A percentile compares a stretch with the other conserved stretches of the same genome.
Conservation (phyloP, 1,140 invertebrate genomes). For the Drosophila ficusphila region DNA sequence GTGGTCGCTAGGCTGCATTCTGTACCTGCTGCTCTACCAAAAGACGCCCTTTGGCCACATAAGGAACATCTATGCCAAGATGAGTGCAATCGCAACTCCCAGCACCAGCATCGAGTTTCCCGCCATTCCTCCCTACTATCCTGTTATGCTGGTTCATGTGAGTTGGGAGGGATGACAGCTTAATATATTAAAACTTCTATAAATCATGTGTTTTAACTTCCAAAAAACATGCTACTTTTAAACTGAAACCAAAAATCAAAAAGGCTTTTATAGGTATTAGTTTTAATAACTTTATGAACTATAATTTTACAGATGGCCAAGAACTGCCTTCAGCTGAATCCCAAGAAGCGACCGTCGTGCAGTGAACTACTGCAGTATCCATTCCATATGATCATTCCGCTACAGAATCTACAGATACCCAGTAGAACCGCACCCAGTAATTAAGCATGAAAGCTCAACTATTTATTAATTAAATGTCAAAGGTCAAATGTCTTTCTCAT, state of each 20-base stretch:
- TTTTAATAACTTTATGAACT: too few relatives aligned
- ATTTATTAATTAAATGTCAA: slow-evolving; percentile 18
- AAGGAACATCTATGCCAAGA: slow-evolving; percentile 89
- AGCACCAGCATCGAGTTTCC: slow-evolving; percentile 91
- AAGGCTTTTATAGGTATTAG: too few relatives aligned
- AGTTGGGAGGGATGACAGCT: slow-evolving; percentile 22
- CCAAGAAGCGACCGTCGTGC: slow-evolving; percentile 89
- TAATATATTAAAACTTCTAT: background rate
- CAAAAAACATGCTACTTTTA: too few relatives aligned
- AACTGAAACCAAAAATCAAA: too few relatives aligned
- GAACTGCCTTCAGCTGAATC: slow-evolving; percentile 89
- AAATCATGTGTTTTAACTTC: too few relatives aligned
- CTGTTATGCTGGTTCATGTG: slow-evolving; percentile 71
- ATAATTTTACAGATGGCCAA: slow-evolving; percentile 85
- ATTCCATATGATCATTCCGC: slow-evolving; percentile 85
- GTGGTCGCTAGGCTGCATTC: slow-evolving; percentile 98
- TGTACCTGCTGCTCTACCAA: slow-evolving; percentile 96
- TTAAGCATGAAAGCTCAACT: slow-evolving; percentile 22
- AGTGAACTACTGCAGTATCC: slow-evolving; percentile 89
- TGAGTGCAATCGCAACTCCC: slow-evolving; percentile 92
- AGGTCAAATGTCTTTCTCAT: slow-evolving; percentile 36
- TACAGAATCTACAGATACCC: slow-evolving; percentile 68
- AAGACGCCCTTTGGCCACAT: slow-evolving; percentile 96
- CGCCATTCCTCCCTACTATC: slow-evolving; percentile 68
- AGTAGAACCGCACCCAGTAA: slow-evolving; percentile 7